Percentiles rank a stretch among this genome's conserved stretches.
These are phyloP conservation scores for Dione juno DNA, from an alignment of 2,888 invertebrate genomes.

Conservation along the genomic window DNA sequence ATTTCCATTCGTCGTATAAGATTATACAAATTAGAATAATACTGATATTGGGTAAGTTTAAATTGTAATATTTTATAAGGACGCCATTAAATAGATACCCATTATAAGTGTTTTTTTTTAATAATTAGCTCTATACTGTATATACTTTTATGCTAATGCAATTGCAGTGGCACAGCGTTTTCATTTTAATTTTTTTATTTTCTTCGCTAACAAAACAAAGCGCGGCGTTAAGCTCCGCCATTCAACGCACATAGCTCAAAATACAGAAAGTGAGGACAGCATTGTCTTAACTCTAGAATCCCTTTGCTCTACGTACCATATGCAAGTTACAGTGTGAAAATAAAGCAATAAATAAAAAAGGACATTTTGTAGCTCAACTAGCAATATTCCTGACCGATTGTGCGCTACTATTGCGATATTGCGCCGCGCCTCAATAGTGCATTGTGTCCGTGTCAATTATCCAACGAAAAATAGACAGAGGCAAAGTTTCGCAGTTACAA, in stretches of 20 bases:
- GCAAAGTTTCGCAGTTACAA: conserved; percentile 47
- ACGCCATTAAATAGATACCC: conserved; percentile 32
- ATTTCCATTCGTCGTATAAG: conserved; percentile 9
- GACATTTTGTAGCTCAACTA: neutral
- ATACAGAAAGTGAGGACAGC: too few species aligned
- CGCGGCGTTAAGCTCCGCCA: too few species aligned
- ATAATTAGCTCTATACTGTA: too few species aligned
- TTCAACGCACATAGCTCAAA: too few species aligned
- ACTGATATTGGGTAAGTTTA: conserved; percentile 24
- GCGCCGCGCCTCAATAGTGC: conserved; percentile 38
- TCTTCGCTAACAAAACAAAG: too few species aligned
- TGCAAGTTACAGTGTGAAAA: neutral
- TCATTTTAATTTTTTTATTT: neutral
- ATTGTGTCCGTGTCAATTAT: conserved; percentile 52
- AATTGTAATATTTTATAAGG: conserved; percentile 26
- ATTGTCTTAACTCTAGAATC: neutral
- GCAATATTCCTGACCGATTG: conserved; percentile 29
- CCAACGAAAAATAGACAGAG: conserved; percentile 47
- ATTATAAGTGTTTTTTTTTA: conserved; percentile 9
- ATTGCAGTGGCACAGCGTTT: too few species aligned
- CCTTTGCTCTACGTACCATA: too few species aligned
- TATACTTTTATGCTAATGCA: too few species aligned
- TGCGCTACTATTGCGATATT: conserved; percentile 39
- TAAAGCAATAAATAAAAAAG: neutral
- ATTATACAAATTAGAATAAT: conserved; percentile 30